Evolutionary conservation across 1,140 invertebrate genomes (phyloP).

Genomic region (Panulirus ornatus): DNA sequence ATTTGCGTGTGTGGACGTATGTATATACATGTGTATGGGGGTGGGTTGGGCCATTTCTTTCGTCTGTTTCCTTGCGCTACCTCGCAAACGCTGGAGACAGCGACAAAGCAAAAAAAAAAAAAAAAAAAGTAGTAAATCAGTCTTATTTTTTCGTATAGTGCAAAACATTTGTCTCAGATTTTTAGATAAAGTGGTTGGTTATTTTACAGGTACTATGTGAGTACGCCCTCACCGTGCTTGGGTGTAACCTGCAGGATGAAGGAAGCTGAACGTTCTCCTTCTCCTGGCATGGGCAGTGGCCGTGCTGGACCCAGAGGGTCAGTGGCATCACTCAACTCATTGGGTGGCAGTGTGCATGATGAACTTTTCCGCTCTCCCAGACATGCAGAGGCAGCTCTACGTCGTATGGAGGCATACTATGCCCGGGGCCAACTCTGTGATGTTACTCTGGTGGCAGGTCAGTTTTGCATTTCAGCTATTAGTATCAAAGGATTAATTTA

Average conservation of each 20-base stretch:
- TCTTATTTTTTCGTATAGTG: not conserved
- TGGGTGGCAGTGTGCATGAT: conserved; percentile 80
- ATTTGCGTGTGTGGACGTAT: too few relatives aligned
- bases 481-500: too few relatives aligned
- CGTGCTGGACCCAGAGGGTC: conserved; percentile 28
- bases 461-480: not conserved
- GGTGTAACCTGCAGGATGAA: conserved; percentile 57
- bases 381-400: conserved; percentile 88
- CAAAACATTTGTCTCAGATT: not conserved
- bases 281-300: conserved; percentile 44
- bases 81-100: too few relatives aligned
- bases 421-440: conserved; percentile 89
- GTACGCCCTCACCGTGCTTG: conserved; percentile 54
- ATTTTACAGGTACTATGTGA: conserved; percentile 61
- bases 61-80: too few relatives aligned
- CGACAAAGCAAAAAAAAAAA: too few relatives aligned
- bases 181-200: not conserved
- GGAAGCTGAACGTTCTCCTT: conserved; percentile 54
- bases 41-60: too few relatives aligned
- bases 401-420: conserved; percentile 89
- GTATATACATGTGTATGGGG: too few relatives aligned
- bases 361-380: conserved; percentile 88
- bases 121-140: too few relatives aligned
- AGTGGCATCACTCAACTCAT: conserved; percentile 33
- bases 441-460: conserved; percentile 86